Evolutionary conservation across 2,113 vertebrate genomes (phyloP).

Genomic region (Phylloscopus trochilus): DNA sequence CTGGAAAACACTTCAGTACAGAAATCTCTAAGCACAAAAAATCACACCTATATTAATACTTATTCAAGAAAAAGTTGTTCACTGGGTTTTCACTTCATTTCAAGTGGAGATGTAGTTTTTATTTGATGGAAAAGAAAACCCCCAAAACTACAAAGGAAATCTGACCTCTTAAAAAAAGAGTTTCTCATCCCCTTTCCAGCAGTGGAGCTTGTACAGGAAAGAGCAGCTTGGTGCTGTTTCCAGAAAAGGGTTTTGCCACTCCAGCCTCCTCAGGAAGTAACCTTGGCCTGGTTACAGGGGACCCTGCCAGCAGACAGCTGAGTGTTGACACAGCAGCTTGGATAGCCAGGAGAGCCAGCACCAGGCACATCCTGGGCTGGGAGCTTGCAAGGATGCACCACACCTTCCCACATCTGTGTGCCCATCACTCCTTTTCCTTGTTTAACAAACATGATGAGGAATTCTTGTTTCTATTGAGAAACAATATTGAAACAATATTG

Average conservation of each 20-base stretch:
- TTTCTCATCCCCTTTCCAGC: background rate
- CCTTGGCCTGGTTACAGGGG: fast-evolving
- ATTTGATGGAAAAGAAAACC: background rate
- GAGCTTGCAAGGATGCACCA: fast-evolving
- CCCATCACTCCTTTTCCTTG: background rate
- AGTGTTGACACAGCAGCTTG: background rate
- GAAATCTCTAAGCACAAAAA: background rate
- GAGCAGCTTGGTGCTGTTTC: fast-evolving
- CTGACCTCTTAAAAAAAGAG: background rate
- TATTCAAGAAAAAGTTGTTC: background rate
- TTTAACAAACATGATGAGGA: background rate
- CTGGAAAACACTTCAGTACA: background rate
- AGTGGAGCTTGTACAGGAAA: no score
- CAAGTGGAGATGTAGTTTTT: background rate
- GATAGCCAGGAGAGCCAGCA: fast-evolving
- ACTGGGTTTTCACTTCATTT: background rate
- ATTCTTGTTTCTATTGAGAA: background rate
- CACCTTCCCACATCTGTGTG: background rate
- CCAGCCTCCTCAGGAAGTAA: background rate
- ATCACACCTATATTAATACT: background rate
- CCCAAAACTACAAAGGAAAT: background rate
- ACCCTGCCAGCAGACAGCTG: fast-evolving
- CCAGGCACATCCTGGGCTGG: background rate
- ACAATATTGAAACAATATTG: no score
- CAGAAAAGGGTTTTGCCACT: background rate